Evolutionary conservation across 2,113 vertebrate genomes (phyloP), one percentile per base, ranked within the genome.

Genomic region (Balaeniceps rex): DNA sequence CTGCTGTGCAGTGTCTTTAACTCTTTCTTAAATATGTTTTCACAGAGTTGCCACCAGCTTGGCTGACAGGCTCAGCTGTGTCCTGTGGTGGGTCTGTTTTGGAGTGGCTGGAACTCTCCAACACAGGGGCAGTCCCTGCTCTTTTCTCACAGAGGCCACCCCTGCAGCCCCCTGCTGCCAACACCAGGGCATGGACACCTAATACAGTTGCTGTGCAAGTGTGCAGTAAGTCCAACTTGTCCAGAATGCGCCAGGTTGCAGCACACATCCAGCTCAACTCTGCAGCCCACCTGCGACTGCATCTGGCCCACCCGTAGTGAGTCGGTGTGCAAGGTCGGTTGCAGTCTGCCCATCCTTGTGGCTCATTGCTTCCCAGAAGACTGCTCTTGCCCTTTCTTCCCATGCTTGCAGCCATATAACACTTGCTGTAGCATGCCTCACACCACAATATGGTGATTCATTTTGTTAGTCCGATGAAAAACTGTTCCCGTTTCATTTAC

Each of bases 261-360:
- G 52, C 52, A 72, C 7, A n/a, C 24, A 51, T 22, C 9, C 49
- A 40, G 52, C 16, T 74, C 26, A 38, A 14, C 13, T 29, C 77
- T 52, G 46, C 71, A 76, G 15, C 26, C 2, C 0, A 0, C 6
- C 17, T 12, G 23, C 7, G 3, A 2, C 69, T 47, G 83, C 23
- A 2, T 9, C 19, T 33, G 22, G 52, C 8, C 58, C 44, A 44
- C 12, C 11, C 3, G 1, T 0, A 4, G 54, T 2, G 26, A 72
- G 49, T 29, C 79, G 31, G 6, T 3, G 46, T 40, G 61, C 78
- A 6, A 6, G 5, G 9, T 5, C 3, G 3, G 40, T 42, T 31
- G 36, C 8, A 71, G 71, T 1, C 19, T 55, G 52, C 42, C 52
- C 44, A 42, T 61, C 65, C 22, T 22, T 12, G 1, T 0, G 57